Evolutionary conservation across 1,140 invertebrate species (phyloP).

Genomic region (Drosophila dunni): DNA sequence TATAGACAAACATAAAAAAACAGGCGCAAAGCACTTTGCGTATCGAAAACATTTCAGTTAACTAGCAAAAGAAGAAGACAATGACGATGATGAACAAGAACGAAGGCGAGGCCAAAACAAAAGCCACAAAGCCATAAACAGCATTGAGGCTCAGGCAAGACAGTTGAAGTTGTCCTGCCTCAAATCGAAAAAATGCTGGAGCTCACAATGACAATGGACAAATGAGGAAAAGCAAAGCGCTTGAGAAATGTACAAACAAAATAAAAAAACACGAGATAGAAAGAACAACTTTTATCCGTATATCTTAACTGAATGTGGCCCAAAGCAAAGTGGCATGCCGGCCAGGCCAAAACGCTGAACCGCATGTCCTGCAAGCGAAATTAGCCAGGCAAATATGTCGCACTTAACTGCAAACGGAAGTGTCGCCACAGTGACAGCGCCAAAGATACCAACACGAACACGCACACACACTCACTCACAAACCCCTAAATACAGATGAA

Average conservation of each 20-base stretch:
- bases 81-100: constrained; percentile 7
- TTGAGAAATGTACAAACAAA: constrained; percentile 12
- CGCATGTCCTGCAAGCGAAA: constrained; percentile 67
- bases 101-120: constrained; percentile 48
- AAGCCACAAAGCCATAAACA: constrained; percentile 68
- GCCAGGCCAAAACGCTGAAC: constrained; percentile 54
- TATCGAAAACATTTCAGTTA: constrained; percentile 59
- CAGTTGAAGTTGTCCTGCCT: constrained; percentile 2
- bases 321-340: constrained; percentile 7
- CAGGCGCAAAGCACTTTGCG: constrained; percentile 49
- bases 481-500: constrained; percentile 21
- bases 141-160: constrained; percentile 12
- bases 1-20: constrained; percentile 66
- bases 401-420: constrained; percentile 75
- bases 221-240: constrained; percentile 26
- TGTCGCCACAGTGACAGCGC: constrained; percentile 41
- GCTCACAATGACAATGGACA: constrained; percentile 34
- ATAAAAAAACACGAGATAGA: constrained; percentile 1
- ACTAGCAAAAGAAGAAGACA: constrained; percentile 2
- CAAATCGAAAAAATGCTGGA: constrained; percentile 21
- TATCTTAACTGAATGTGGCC: constrained; percentile 22
- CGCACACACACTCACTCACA: constrained; percentile 20
- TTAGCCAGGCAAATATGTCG: constrained; percentile 82
- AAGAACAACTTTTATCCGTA: constrained; percentile 21
- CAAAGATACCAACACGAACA: constrained; percentile 36